Evolutionary conservation across 30 jellyfish, hydroid and myxozoan genomes (phyloP), one percentile per base, ranked within the genome.

Genomic region (Rhopilema esculentum): DNA sequence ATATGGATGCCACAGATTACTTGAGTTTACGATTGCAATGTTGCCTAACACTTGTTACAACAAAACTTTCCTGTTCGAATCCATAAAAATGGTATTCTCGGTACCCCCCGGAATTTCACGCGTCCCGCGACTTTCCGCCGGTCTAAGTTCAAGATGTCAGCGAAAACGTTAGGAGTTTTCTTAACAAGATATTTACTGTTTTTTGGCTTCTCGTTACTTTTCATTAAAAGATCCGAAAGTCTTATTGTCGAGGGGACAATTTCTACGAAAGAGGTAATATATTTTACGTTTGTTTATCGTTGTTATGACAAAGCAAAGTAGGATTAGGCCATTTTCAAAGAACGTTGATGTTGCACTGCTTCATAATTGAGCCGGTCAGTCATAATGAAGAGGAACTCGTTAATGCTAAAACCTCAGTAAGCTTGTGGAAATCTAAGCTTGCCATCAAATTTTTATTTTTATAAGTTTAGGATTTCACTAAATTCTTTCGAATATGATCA

Each of bases 261-360:
- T 16, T 32, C 84, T 1, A 73, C 84, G 70, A 73, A 73, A 48
- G 25, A 73, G 84, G 84, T 73, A 73, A 73, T n/a, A 40, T 12
- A 12, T 40, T 40, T 40, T 6, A 40, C 57, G 9, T 40, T 40
- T 40, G 12, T 40, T 2, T 2, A 40, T 12, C 57, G 12, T 40
- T 40, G 57, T 40, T 40, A 2, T 40, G 6, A 40, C 12, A 6
- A 40, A 40, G 12, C 57, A 2, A 2, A 6, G 57, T 12, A 40
- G 57, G 9, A 2, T 40, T 40, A 40, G 57, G 57, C 57, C 57
- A 2, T 40, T 6, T 40, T 6, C 9, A 40, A 2, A 6, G 57
- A 40, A 2, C 12, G 6, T 40, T 6, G 9, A 12, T 12, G 57
- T 40, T 40, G 57, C 57, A 12, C n/a, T n/a, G n/a, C n/a, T n/a